phyloP scores from a whole-genome alignment of 2,113 vertebrate species.

The Corythoichthys intestinalis region DNA sequence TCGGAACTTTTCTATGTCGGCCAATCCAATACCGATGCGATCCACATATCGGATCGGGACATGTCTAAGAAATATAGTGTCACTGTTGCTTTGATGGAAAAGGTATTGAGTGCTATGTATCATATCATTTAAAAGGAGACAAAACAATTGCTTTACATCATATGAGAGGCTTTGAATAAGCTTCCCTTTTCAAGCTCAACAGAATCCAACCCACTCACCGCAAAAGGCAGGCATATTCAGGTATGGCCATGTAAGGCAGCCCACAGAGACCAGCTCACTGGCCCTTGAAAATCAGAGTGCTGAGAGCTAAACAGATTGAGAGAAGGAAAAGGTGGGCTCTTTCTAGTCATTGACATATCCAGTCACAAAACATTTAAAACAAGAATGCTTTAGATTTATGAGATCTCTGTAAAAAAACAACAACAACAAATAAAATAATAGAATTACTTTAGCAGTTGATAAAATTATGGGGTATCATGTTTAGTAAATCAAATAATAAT shows the following conservation, averaged over 20 bases:
- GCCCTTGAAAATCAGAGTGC: conserved; percentile 18
- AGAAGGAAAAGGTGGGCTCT: not conserved
- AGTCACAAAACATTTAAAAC: not conserved
- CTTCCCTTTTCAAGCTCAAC: conserved; percentile 22
- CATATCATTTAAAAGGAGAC: not conserved
- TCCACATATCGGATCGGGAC: no score
- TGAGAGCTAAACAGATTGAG: not conserved
- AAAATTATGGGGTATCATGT: no score
- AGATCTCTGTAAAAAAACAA: not conserved
- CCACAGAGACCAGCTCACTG: conserved; percentile 47
- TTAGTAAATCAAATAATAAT: no score
- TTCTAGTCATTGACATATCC: not conserved
- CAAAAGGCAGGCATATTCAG: conserved; percentile 30
- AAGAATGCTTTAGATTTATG: not conserved
- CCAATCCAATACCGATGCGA: no score
- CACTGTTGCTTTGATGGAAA: not conserved
- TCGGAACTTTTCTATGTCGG: no score
- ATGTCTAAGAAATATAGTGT: not conserved
- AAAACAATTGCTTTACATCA: not conserved
- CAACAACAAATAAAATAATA: no score
- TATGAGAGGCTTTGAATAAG: not conserved
- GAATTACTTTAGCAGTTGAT: no score
- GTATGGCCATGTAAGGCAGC: conserved; percentile 31
- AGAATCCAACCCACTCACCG: conserved; percentile 29
- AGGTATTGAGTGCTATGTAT: conserved; percentile 11